These are phyloP conservation scores for Danio tinwini DNA, from an alignment of 2,797 vertebrate species.

Conservation along the genomic window DNA sequence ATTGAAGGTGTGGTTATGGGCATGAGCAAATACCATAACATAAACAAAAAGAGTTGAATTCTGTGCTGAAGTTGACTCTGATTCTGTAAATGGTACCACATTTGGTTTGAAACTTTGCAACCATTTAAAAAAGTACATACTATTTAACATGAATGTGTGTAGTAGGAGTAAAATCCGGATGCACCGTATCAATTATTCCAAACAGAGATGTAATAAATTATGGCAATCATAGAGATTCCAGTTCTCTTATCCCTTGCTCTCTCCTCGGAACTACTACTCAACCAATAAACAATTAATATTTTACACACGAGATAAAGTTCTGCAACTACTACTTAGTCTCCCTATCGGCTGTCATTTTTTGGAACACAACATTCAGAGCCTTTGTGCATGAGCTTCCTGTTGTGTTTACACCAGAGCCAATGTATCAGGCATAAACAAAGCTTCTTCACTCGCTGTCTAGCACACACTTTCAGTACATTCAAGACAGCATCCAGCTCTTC, in stretches of 20 bases:
- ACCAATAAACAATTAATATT: neutral
- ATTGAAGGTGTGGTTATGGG: no score
- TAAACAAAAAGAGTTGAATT: neutral
- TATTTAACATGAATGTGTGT: no score
- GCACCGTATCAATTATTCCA: neutral
- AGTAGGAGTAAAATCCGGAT: no score
- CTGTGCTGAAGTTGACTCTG: no score
- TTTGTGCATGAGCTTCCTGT: neutral
- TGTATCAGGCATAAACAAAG: slow-evolving; percentile 6
- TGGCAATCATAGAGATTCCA: neutral
- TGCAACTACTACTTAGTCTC: neutral
- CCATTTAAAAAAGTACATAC: no score
- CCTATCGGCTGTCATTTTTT: neutral
- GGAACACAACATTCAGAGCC: neutral
- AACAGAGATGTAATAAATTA: neutral
- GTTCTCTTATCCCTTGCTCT: neutral
- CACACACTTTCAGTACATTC: neutral
- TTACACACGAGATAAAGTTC: neutral
- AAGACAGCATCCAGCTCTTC: neutral
- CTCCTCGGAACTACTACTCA: neutral
- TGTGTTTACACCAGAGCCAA: neutral
- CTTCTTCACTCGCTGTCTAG: neutral
- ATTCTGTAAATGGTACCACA: no score
- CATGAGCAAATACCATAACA: no score
- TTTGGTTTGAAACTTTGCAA: no score